A percentile compares a stretch with the other conserved stretches of the same genome.
These are phyloP conservation scores for Percopsis omiscomaycus DNA, from an alignment of 2,797 vertebrate species.

Conservation along the genomic window DNA sequence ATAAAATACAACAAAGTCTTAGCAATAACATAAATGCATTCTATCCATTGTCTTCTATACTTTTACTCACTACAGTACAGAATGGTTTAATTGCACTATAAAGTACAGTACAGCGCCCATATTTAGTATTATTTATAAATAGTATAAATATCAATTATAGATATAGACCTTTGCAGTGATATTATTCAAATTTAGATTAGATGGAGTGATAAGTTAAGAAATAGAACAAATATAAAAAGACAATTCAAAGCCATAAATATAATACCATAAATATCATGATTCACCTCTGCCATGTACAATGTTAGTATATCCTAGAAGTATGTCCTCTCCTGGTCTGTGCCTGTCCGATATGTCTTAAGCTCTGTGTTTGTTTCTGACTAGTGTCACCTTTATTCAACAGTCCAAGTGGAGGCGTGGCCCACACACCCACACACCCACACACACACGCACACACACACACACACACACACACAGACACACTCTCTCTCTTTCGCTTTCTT, in stretches of 20 bases:
- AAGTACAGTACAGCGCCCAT: neutral
- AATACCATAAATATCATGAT: slow-evolving; percentile 11
- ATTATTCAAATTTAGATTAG: too few relatives aligned
- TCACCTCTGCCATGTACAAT: slow-evolving; percentile 82
- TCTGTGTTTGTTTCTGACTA: slow-evolving; percentile 22
- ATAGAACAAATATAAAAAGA: neutral
- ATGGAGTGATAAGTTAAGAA: too few relatives aligned
- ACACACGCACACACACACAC: neutral
- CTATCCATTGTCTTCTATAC: too few relatives aligned
- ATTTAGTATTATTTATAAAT: neutral
- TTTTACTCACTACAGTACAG: neutral
- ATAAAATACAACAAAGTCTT: too few relatives aligned
- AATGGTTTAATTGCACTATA: neutral
- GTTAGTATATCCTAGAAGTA: slow-evolving; percentile 28
- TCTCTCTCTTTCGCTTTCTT: slow-evolving; percentile 10
- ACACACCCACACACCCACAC: neutral
- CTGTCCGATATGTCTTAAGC: neutral
- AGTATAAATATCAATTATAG: too few relatives aligned
- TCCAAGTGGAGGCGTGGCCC: slow-evolving; percentile 31
- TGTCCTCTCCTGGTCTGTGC: slow-evolving; percentile 20
- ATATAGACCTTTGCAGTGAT: too few relatives aligned
- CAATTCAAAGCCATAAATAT: neutral
- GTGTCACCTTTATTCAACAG: slow-evolving; percentile 2
- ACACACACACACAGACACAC: neutral
- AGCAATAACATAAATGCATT: too few relatives aligned